A percentile compares a stretch with the other conserved stretches of the same genome.
These are phyloP conservation scores for Ceratosolen fusciceps DNA, from an alignment of 1,140 invertebrate genomes.

Conservation along the genomic window DNA sequence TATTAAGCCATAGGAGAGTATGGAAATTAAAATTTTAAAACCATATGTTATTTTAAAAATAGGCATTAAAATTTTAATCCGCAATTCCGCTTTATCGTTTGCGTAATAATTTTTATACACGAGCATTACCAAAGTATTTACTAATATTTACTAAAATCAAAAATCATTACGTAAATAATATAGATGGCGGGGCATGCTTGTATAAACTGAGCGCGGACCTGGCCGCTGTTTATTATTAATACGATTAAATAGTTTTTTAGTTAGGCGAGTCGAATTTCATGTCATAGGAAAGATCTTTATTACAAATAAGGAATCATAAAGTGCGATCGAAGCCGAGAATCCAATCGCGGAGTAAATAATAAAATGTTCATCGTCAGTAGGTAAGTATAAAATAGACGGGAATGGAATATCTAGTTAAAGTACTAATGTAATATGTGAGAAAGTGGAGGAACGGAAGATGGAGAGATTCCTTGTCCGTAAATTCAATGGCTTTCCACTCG, in stretches of 20 bases:
- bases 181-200: no score
- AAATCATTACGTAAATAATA: neutral
- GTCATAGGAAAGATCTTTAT: neutral
- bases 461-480: constrained; percentile 7
- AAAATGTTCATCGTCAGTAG: neutral
- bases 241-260: no score
- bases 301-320: neutral
- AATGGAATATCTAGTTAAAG: constrained; percentile 12
- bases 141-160: neutral
- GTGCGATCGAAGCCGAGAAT: neutral
- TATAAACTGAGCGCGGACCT: no score
- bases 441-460: neutral
- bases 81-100: neutral
- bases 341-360: neutral
- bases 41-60: neutral
- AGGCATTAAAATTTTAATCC: constrained; percentile 3
- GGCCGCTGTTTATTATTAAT: neutral
- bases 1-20: neutral
- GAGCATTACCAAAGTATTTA: neutral
- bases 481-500: constrained; percentile 46
- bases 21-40: constrained; percentile 8
- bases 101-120: neutral
- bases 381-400: neutral
- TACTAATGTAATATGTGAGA: constrained; percentile 4
- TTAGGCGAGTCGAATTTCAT: neutral